A percentile compares a stretch with the other conserved stretches of the same genome.
These are phyloP conservation scores for Novumbra hubbsi DNA, from an alignment of 2,797 vertebrate genomes.

Conservation along the genomic window DNA sequence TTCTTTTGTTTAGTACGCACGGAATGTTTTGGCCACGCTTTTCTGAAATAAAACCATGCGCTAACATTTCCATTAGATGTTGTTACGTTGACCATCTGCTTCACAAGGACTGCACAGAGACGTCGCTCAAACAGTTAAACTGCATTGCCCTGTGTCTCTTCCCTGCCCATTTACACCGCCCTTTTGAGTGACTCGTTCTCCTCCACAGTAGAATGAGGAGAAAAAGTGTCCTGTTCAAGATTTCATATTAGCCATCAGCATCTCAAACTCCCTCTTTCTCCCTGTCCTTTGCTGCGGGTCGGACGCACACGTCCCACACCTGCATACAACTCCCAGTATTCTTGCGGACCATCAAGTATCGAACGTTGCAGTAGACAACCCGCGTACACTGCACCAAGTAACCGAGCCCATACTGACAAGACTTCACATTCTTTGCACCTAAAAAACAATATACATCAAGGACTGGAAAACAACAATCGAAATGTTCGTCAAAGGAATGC, in stretches of 20 bases:
- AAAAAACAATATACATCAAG: conserved; percentile 10
- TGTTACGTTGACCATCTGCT: not conserved
- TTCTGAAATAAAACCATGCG: not conserved
- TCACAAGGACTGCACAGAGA: conserved; percentile 11
- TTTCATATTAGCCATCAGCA: conserved; percentile 55
- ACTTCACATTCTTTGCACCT: conserved; percentile 12
- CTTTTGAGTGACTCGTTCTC: conserved; percentile 44
- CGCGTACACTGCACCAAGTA: conserved; percentile 67
- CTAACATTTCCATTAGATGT: not conserved
- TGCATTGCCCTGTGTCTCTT: conserved; percentile 13
- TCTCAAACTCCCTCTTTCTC: conserved; percentile 54
- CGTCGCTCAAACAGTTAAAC: conserved; percentile 7
- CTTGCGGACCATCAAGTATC: conserved; percentile 18
- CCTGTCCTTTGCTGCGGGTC: conserved; percentile 37
- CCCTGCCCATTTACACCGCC: conserved; percentile 41
- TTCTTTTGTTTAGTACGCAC: not conserved
- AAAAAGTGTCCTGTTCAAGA: conserved; percentile 65
- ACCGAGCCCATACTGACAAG: conserved; percentile 29
- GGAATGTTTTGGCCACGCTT: not conserved
- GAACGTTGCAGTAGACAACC: conserved; percentile 43
- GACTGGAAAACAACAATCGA: conserved; percentile 14
- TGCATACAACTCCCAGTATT: conserved; percentile 51
- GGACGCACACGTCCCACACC: conserved; percentile 43
- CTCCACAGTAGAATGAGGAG: conserved; percentile 41
- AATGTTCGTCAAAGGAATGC: conserved; percentile 54